Conservation (phyloP, 2,888 invertebrate genomes). For the Hipparchia sbordonii region DNA sequence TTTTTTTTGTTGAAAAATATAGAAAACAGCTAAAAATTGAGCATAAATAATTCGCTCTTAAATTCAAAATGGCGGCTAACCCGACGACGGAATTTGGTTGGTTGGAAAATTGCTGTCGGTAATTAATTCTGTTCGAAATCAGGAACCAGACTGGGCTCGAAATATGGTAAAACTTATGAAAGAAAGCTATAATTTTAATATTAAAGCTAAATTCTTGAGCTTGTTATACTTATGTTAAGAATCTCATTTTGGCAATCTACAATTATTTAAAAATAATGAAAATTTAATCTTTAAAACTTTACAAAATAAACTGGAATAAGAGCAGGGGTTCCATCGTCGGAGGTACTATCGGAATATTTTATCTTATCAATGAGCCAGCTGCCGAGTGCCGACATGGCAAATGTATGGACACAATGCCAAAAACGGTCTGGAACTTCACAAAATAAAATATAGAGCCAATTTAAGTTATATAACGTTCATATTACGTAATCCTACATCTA, state of each 20-base stretch:
- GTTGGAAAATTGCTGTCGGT: no score
- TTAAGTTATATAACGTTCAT: constrained; percentile 11
- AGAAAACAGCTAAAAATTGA: no score
- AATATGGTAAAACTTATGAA: background rate
- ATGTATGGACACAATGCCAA: constrained; percentile 27
- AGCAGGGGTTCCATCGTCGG: background rate
- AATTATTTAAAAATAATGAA: background rate
- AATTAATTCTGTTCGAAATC: background rate
- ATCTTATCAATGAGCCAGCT: constrained; percentile 30
- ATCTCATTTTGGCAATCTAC: background rate
- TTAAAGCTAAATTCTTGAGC: background rate
- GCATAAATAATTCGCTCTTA: no score
- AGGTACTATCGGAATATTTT: constrained; percentile 26
- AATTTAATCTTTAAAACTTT: background rate
- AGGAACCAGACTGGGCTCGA: background rate
- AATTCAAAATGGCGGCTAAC: no score
- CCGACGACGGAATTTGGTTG: no score
- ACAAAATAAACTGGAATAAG: no score
- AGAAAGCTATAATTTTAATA: background rate
- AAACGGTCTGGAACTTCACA: constrained; percentile 21
- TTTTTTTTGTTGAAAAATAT: no score
- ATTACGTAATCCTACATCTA: constrained; percentile 8
- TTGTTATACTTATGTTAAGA: no score
- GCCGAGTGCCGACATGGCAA: constrained; percentile 19
- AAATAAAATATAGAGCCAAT: constrained; percentile 31